Evolutionary conservation across 2,797 vertebrate genomes (phyloP), one percentile per base, ranked within the genome.

Genomic region (Acropternis orthonyx): DNA sequence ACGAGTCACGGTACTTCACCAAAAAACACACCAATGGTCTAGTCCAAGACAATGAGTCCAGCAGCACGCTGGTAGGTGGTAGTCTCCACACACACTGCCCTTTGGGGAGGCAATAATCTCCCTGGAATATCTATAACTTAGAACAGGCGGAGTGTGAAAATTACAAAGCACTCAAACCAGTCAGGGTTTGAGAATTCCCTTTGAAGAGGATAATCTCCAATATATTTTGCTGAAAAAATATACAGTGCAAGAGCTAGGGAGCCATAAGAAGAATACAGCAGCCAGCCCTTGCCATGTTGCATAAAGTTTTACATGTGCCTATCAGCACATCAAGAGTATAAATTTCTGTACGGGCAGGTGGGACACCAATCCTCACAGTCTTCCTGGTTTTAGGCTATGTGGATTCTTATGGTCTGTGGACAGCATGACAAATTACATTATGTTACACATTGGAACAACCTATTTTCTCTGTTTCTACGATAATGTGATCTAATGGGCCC

Each of bases 11-110:
- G 22, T 28, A 41, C 49, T 85, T 92, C 17, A 61, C 30, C 65
- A 54, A 80, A 55, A 51, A 3, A 5, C 16, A 51, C 37, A 12
- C 22, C 21, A 34, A 17, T 0, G 0, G 74, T 58, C 51, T 71
- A 23, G 80, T 48, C 81, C 85, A 88, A 72, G 76, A 75, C 52
- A 44, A 58, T 69, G 6, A 9, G 58, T 92, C 87, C 92, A 95
- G 95, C 73, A 98, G 95, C 91, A 91, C 81, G 83, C 85, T 71
- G 58, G 58, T 44, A 9, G 88, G 88, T 61, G 77, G 67, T 89
- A 32, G 54, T 77, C 76, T n/a, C 12, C 4, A 0, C 1, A 1
- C 54, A 34, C 28, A 12, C 30, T 0, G 1, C 22, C 39, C 48
- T 77, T 66, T 58, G 7, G 8, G 37, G 12, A 59, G 12, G 32